Conservation (phyloP, 2,113 vertebrate genomes). For the Melanerpes formicivorus region DNA sequence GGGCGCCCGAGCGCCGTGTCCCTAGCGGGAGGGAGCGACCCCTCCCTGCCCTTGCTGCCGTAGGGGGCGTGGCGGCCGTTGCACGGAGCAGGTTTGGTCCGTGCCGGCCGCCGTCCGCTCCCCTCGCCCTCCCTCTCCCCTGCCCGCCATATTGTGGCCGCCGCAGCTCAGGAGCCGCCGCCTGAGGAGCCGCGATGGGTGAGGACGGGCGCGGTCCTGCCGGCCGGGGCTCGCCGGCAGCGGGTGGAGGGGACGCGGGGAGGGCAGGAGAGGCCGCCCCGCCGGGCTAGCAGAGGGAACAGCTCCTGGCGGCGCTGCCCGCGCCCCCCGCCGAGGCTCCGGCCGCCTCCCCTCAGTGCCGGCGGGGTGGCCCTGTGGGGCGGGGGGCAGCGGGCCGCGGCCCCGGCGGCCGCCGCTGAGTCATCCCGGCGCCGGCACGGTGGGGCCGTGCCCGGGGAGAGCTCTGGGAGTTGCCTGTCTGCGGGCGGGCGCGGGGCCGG, state of each 20-base stretch:
- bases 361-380: background rate
- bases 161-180: background rate
- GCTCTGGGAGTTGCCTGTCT: background rate
- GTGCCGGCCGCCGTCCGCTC: background rate
- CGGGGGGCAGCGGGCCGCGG: background rate
- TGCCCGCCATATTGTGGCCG: constrained; percentile 40
- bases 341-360: background rate
- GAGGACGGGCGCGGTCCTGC: background rate
- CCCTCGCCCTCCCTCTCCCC: background rate
- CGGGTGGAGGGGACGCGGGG: background rate
- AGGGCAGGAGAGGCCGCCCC: too few relatives aligned
- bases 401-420: background rate
- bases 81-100: background rate
- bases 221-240: background rate
- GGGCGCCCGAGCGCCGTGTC: background rate
- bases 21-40: background rate
- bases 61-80: background rate
- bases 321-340: background rate
- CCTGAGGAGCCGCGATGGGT: background rate
- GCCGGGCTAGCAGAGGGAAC: too few relatives aligned
- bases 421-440: background rate
- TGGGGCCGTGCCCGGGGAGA: background rate
- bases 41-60: background rate
- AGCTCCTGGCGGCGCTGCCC: background rate
- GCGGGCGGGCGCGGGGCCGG: too few relatives aligned